Base-by-base conservation (phyloP, 2,888 invertebrate species). In the Microchrysa polita region DNA sequence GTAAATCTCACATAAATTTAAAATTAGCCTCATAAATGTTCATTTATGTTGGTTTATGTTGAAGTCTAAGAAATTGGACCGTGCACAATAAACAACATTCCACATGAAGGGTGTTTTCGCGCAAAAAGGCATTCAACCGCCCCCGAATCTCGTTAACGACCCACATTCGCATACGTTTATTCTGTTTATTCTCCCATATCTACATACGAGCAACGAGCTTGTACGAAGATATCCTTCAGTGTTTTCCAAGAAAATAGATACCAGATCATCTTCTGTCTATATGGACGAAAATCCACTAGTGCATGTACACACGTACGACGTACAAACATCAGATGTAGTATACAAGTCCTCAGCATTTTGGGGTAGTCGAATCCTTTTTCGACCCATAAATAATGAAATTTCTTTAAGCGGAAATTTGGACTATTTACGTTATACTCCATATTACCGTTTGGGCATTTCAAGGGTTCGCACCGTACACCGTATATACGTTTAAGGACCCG, bases 1-100 rank as follows among this genome's bases (percentile, higher is more conserved):
- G n/a, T 67, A 52, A 67, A 67, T 67, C 65, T 52, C 65, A 67
- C 65, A 67, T 67, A 67, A 67, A 67, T 67, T 67, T 67, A 44
- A 67, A 67, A 67, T 67, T 67, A 34, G 65, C 20, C 48, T 23
- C 65, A 52, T 67, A 67, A 67, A 67, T 67, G 65, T 67, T 67
- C 48, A 67, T 67, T 65, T 67, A 44, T 48, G 44, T 48, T 59
- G 44, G 20, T 5, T 44, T 22, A 48, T 60, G 60, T 63, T 67
- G 20, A 48, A 48, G 48, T 48, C 16, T 48, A 12, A 48, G 48
- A 44, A 65, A 44, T 65, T 65, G 65, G 44, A 65, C 44, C 65
- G 65, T 65, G 65, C 65, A 65, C 44, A 44, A 65, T 65, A 65
- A 65, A 44, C 65, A 65, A 65, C 44, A 18, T 44, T 44, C 22